Base-by-base conservation (phyloP, 2,797 vertebrate species). In the Hemitrygon akajei region DNA sequence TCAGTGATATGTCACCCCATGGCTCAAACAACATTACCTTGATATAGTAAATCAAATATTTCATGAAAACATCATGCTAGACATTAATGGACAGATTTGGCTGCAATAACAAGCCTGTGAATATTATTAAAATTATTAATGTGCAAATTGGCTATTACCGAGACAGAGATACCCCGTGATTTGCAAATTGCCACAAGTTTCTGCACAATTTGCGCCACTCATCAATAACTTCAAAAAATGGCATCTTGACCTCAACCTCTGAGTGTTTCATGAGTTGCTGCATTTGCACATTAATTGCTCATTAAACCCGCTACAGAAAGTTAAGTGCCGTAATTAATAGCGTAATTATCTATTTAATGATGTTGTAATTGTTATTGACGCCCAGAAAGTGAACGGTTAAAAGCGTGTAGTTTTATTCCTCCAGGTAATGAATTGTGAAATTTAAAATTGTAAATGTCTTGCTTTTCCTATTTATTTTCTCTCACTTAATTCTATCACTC, bases 371-470 rank as follows among this genome's bases (percentile, higher is more conserved):
- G 77, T 79, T 79, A 37, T 79, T 79, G 77, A 79, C 34, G 34
- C 12, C n/a, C 34, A 79, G 77, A 79, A 37, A 79, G 77, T 37
- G 12, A 79, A 79, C 77, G 34, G 34, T 79, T 37, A n/a, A 37
- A 79, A 14, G 71, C 22, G 71, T 73, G 71, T 73, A 73, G 71
- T 79, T 4, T 79, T 6, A 79, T 79, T 79, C 77, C n/a, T 79
- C 34, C 77, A 37, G 77, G 77, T 79, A 79, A 79, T 79, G 34
- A 79, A 79, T 79, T 79, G 77, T 79, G n/a, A 79, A 79, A 79
- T 79, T 37, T 79, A 37, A 79, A 37, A 79, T 79, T 79, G 10
- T 14, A 79, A 37, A 14, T 79, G n/a, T 79, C 37, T 30, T 60
- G 14, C 27, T 63, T 79, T 37, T 34, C 77, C 34, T 37, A 16